These are phyloP conservation scores for Maccullochella peelii DNA, from an alignment of 2,113 vertebrate species.

Conservation along the genomic window DNA sequence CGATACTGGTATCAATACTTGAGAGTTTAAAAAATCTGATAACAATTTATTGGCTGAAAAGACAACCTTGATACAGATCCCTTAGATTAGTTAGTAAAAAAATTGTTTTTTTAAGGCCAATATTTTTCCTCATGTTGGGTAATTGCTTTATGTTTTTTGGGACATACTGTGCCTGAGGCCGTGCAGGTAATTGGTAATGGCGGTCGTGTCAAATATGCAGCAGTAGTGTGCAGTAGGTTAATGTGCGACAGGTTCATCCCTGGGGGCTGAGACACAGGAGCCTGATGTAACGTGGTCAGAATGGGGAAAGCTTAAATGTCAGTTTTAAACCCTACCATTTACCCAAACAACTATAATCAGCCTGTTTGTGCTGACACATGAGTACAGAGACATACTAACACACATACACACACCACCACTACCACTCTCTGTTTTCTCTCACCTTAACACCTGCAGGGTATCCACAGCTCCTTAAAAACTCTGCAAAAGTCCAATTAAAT, in stretches of 20 bases:
- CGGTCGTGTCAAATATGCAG: not conserved
- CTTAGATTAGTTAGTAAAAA: too few species aligned
- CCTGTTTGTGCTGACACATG: slow-evolving; percentile 35
- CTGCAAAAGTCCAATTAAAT: not conserved
- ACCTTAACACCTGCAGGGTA: not conserved
- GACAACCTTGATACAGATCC: too few species aligned
- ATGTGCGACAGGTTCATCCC: slow-evolving; percentile 1
- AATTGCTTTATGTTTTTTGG: not conserved
- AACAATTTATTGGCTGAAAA: too few species aligned
- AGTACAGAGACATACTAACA: not conserved
- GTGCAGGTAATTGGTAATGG: not conserved
- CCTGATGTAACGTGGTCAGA: not conserved
- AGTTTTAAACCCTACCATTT: slow-evolving; percentile 51
- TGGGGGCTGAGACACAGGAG: not conserved
- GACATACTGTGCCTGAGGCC: not conserved
- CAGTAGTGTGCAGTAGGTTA: not conserved
- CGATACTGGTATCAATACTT: too few species aligned
- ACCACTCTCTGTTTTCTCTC: not conserved
- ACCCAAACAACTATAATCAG: slow-evolving; percentile 45
- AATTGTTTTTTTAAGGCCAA: too few species aligned
- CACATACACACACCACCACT: slow-evolving; percentile 13
- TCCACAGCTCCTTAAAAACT: not conserved
- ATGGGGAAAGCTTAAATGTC: slow-evolving; percentile 25
- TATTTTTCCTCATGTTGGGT: not conserved
- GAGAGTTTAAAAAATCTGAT: too few species aligned